Evolutionary conservation across 2,888 invertebrate species (phyloP).

Genomic region (Cenopis cana): DNA sequence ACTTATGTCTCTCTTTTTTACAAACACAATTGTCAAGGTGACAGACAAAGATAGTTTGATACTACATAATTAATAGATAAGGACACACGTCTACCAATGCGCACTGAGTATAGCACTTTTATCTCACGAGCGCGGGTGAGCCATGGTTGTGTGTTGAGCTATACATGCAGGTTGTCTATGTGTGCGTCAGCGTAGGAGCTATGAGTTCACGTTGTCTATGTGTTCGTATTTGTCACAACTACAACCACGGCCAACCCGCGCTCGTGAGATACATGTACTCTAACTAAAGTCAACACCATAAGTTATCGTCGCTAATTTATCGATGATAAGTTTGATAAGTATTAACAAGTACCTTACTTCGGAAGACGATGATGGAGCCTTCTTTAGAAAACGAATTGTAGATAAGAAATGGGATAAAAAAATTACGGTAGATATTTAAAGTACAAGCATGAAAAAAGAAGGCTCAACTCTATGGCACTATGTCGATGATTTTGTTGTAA

Average conservation of each 20-base stretch:
- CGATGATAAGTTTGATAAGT: too few species aligned
- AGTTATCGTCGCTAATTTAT: too few species aligned
- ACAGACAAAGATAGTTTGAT: neutral
- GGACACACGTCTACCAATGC: neutral
- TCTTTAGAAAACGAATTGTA: neutral
- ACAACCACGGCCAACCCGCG: too few species aligned
- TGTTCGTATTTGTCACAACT: too few species aligned
- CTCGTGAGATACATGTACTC: too few species aligned
- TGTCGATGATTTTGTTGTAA: slow-evolving; percentile 33
- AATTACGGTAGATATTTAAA: neutral
- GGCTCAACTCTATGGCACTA: slow-evolving; percentile 37
- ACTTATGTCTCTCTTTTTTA: too few species aligned
- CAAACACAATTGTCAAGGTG: neutral
- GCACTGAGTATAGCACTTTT: too few species aligned
- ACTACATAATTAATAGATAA: neutral
- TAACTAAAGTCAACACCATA: slow-evolving; percentile 4
- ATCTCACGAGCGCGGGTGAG: too few species aligned
- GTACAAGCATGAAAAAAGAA: slow-evolving; percentile 1
- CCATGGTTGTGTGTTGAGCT: too few species aligned
- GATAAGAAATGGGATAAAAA: neutral
- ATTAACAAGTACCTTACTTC: slow-evolving; percentile 26
- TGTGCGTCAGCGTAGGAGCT: too few species aligned
- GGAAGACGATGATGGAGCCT: slow-evolving; percentile 37
- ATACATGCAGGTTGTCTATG: too few species aligned
- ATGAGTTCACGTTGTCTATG: too few species aligned